phyloP scores from a whole-genome alignment of 1,140 invertebrate genomes.

The Drosophila watanabei region DNA sequence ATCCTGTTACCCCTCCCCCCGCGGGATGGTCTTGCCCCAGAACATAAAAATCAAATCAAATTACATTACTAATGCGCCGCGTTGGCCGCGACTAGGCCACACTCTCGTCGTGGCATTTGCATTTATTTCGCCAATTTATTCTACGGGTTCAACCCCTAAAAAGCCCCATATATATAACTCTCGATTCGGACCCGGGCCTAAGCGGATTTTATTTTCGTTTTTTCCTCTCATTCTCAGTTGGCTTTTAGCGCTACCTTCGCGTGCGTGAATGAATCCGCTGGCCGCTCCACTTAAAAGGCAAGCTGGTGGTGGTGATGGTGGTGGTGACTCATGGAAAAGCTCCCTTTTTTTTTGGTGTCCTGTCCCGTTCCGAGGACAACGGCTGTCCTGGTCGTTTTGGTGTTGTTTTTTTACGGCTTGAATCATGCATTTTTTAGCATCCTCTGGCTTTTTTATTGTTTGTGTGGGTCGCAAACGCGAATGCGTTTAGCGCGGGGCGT shows the following conservation, averaged over 20 bases:
- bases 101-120: slow-evolving; percentile 51
- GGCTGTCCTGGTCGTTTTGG: slow-evolving; percentile 35
- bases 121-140: slow-evolving; percentile 77
- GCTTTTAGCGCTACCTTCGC: slow-evolving; percentile 54
- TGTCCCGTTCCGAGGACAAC: slow-evolving; percentile 10
- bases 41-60: slow-evolving; percentile 80
- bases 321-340: slow-evolving; percentile 61
- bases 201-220: slow-evolving; percentile 45
- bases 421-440: slow-evolving; percentile 82
- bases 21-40: slow-evolving; percentile 7
- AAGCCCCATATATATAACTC: slow-evolving; percentile 57
- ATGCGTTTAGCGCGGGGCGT: slow-evolving; percentile 35
- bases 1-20: slow-evolving; percentile 7
- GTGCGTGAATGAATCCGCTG: slow-evolving; percentile 29
- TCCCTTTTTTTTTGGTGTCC: slow-evolving; percentile 4
- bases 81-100: slow-evolving; percentile 54
- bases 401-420: slow-evolving; percentile 60
- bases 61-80: slow-evolving; percentile 80
- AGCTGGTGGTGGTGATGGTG: slow-evolving; percentile 1
- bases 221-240: slow-evolving; percentile 21
- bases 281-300: slow-evolving; percentile 10
- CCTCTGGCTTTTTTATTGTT: slow-evolving; percentile 52
- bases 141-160: slow-evolving; percentile 2
- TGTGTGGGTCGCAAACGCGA: background rate
- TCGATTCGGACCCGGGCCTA: slow-evolving; percentile 15